Conservation (phyloP, 2,888 invertebrate genomes). For the Pollenia angustigena region DNA sequence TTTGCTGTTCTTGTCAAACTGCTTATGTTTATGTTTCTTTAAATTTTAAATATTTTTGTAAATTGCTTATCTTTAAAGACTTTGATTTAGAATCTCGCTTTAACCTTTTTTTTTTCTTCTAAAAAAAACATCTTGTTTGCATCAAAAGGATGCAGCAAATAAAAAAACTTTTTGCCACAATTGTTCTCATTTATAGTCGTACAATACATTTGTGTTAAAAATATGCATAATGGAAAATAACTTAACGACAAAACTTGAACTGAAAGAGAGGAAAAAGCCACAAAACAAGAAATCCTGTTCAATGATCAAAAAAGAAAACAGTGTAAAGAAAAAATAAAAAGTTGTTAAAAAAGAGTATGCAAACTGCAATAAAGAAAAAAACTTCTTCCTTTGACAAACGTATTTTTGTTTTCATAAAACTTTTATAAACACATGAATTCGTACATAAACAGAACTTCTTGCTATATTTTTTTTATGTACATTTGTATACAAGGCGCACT, state of each 20-base stretch:
- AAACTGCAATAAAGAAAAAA: conserved; percentile 39
- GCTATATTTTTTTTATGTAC: neutral
- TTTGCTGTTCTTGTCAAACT: too few species aligned
- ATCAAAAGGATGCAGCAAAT: neutral
- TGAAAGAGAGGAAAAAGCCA: neutral
- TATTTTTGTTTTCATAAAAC: neutral
- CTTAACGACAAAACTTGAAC: conserved; percentile 25
- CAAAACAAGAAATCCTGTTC: conserved; percentile 40
- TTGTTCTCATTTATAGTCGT: neutral
- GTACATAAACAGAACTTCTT: neutral
- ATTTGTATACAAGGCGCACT: neutral
- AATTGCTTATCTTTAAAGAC: neutral
- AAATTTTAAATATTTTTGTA: too few species aligned
- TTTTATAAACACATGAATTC: neutral
- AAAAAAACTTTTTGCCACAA: conserved; percentile 24
- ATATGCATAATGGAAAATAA: conserved; percentile 45
- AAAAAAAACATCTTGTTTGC: conserved; percentile 30
- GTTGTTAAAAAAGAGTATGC: neutral
- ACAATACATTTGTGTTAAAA: conserved; percentile 18
- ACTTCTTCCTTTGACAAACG: conserved; percentile 16
- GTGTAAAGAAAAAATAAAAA: neutral
- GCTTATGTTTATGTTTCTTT: too few species aligned
- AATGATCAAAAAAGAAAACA: conserved; percentile 17
- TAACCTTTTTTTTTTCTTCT: neutral
- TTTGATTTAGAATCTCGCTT: neutral